Base-by-base conservation (phyloP, 2,888 invertebrate genomes). In the Brachypalpus laphriformis region DNA sequence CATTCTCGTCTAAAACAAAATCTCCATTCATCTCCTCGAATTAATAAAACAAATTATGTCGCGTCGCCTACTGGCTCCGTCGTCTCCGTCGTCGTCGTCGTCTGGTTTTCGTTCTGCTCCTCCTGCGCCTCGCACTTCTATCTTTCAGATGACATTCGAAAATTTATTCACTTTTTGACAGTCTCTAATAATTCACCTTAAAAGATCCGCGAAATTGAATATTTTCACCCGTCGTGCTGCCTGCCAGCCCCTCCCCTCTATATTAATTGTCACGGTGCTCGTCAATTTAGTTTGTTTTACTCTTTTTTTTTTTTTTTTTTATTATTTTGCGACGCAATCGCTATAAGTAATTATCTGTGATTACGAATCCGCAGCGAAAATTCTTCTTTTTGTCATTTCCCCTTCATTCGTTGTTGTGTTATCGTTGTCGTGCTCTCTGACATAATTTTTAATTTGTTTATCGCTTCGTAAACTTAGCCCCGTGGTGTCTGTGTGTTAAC, bases 261-360 rank as follows among this genome's bases (percentile, higher is more conserved):
- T 70, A 78, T 78, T 47, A 47, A 72, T 61, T 25, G 28, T 42
- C 71, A 57, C 14, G 9, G 9, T 16, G 45, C 20, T 28, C 25
- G 42, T 51, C 40, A 49, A 34, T 63, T 63, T 16, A 16, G n/a
- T 57, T 65, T 9, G 18, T 54, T 71, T 78, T 16, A 61, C 72
- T 61, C 54, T 14, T 22, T 25, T 51, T 77, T 56, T 31, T 61
- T 34, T 51, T 56, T 34, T 54, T 76, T 25, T 54, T 28, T 56
- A 2, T 7, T 16, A 34, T 34, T 51, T 25, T 77, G 78, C 74
- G 78, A 78, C 82, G 82, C 74, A 80, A 83, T 80, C 80, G 80
- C 57, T 74, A 80, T 83, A 83, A 83, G 74, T 74, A 83, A 83
- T 83, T 80, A 83, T 80, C 80, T 80, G 47, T 70, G 70, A 83